Conservation (phyloP, 37 sponge, comb jelly and placozoan genomes). For the Corticium candelabrum region DNA sequence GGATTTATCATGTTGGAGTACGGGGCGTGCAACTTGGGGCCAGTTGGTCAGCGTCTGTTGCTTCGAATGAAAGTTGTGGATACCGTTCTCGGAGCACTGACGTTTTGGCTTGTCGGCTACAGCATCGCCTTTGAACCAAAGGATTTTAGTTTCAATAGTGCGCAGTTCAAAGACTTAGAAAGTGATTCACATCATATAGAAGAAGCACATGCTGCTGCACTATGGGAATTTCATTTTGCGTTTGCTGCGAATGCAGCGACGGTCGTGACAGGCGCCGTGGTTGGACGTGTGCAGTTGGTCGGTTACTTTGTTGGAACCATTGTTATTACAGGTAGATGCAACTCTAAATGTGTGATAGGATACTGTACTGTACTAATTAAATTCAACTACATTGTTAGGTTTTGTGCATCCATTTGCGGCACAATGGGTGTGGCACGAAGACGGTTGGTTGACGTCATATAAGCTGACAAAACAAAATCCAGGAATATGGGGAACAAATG, state of each 20-base stretch:
- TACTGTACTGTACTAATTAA: no score
- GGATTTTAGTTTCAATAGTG: not conserved
- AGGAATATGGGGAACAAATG: not conserved
- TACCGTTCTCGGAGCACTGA: not conserved
- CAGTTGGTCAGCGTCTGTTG: not conserved
- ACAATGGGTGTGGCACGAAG: not conserved
- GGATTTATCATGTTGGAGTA: not conserved
- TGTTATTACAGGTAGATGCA: not conserved
- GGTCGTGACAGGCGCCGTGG: constrained; percentile 1
- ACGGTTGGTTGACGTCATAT: not conserved
- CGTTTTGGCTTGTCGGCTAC: constrained; percentile 2
- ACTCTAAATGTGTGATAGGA: no score
- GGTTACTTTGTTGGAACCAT: not conserved
- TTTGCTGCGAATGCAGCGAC: not conserved
- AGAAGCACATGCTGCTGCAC: not conserved
- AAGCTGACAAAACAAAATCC: not conserved
- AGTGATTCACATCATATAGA: not conserved
- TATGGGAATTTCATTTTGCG: not conserved
- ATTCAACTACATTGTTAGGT: no score
- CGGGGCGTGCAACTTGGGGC: not conserved
- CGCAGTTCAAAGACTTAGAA: not conserved
- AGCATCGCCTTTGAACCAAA: not conserved
- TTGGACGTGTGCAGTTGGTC: not conserved
- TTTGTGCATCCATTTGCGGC: constrained; percentile 2
- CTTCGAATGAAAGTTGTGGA: not conserved